phyloP scores from a whole-genome alignment of 2,113 vertebrate genomes.

The Chionomys nivalis region DNA sequence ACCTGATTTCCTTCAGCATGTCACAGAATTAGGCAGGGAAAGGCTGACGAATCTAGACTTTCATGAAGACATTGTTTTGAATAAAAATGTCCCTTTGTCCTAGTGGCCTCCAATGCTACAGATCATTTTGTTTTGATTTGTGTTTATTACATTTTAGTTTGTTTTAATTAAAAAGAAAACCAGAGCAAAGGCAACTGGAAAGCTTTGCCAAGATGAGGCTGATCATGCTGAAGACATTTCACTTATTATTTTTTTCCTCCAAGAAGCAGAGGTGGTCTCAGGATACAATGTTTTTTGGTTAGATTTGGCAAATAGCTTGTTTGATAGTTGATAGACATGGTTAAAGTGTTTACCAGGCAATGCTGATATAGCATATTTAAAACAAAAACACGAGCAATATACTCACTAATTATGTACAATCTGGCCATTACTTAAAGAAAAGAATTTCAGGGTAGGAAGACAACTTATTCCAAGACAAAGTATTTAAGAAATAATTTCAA shows the following conservation, averaged over 20 bases:
- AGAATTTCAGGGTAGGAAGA: slow-evolving; percentile 51
- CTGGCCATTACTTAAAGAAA: slow-evolving; percentile 67
- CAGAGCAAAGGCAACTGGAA: slow-evolving; percentile 50
- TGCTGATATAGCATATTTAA: slow-evolving; percentile 8
- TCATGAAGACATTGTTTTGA: slow-evolving; percentile 63
- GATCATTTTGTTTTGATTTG: slow-evolving; percentile 53
- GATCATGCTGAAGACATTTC: slow-evolving; percentile 62
- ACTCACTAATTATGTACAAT: slow-evolving; percentile 68
- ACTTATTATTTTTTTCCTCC: slow-evolving; percentile 37
- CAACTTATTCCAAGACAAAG: slow-evolving; percentile 55
- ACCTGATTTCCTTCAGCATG: slow-evolving; percentile 87
- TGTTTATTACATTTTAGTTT: slow-evolving; percentile 42
- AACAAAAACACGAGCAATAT: slow-evolving; percentile 61
- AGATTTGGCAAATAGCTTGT: slow-evolving; percentile 46
- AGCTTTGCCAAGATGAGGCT: slow-evolving; percentile 48
- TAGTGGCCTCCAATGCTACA: background rate
- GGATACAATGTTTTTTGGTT: slow-evolving; percentile 57
- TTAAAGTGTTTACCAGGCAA: slow-evolving; percentile 42
- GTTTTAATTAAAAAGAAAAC: slow-evolving; percentile 47
- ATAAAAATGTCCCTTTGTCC: slow-evolving; percentile 56
- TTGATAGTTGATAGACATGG: slow-evolving; percentile 78
- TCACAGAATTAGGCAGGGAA: slow-evolving; percentile 82
- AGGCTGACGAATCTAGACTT: slow-evolving; percentile 82
- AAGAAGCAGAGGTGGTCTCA: slow-evolving; percentile 59
- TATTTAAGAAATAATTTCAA: slow-evolving; percentile 58